These are phyloP conservation scores for Ruditapes philippinarum DNA, from an alignment of 1,140 invertebrate genomes.

Conservation along the genomic window DNA sequence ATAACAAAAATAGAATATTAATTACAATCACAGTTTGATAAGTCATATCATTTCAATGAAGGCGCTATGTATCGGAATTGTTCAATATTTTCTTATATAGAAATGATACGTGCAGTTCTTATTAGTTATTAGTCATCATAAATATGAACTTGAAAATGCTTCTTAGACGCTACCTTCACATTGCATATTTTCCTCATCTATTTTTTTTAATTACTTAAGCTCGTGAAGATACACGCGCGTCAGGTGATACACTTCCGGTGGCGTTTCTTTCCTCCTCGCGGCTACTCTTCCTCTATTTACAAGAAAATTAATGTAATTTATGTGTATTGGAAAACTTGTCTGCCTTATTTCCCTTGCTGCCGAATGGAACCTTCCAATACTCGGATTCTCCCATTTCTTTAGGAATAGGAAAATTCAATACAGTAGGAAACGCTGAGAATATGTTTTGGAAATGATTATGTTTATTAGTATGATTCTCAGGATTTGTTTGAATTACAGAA, in stretches of 20 bases:
- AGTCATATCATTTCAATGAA: no score
- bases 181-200: neutral
- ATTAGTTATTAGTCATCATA: no score
- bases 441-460: slow-evolving; percentile 36
- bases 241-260: slow-evolving; percentile 21
- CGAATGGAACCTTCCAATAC: slow-evolving; percentile 31
- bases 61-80: no score
- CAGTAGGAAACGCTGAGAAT: slow-evolving; percentile 6
- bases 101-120: no score
- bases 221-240: slow-evolving; percentile 11
- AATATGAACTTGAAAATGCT: no score
- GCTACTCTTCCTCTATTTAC: slow-evolving; percentile 8
- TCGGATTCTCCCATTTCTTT: slow-evolving; percentile 14
- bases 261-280: slow-evolving; percentile 16
- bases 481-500: slow-evolving; percentile 33
- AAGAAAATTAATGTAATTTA: slow-evolving; percentile 64
- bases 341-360: neutral
- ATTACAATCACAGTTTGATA: no score
- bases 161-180: neutral
- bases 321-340: slow-evolving; percentile 55
- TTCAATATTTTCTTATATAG: no score
- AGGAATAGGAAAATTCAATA: neutral
- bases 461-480: slow-evolving; percentile 1
- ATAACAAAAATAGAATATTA: no score
- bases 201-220: neutral